Conservation (phyloP, 2,797 vertebrate genomes). For the Amblyopsis hoosieri region DNA sequence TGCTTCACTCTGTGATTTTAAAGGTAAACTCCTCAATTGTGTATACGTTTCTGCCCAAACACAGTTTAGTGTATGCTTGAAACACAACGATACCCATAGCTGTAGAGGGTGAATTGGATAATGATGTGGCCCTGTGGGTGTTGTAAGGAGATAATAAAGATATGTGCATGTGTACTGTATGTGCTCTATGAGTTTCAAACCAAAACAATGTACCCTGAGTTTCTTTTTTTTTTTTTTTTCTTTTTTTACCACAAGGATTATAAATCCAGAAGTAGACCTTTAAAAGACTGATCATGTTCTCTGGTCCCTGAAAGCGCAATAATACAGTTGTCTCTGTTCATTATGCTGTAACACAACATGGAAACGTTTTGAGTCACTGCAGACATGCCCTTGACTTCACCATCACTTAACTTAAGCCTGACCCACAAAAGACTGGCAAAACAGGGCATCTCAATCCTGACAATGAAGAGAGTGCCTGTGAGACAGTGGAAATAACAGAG, state of each 20-base stretch:
- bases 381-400: too few relatives aligned
- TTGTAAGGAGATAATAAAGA: too few relatives aligned
- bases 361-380: background rate
- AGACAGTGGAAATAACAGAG: background rate
- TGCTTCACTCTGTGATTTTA: background rate
- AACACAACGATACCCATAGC: too few relatives aligned
- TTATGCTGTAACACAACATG: background rate
- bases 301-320: background rate
- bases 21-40: too few relatives aligned
- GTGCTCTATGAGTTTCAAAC: too few relatives aligned
- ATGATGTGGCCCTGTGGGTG: too few relatives aligned
- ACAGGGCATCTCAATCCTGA: background rate
- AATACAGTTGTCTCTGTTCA: background rate
- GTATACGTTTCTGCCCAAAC: too few relatives aligned
- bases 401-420: background rate
- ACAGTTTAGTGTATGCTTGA: too few relatives aligned
- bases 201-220: background rate
- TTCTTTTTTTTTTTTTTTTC: background rate
- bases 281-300: background rate
- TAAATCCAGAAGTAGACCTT: background rate
- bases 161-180: too few relatives aligned
- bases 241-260: background rate
- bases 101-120: too few relatives aligned
- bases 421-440: background rate
- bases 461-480: background rate